Conservation (phyloP, 2,888 invertebrate species). For the Ethmia dodecea region DNA sequence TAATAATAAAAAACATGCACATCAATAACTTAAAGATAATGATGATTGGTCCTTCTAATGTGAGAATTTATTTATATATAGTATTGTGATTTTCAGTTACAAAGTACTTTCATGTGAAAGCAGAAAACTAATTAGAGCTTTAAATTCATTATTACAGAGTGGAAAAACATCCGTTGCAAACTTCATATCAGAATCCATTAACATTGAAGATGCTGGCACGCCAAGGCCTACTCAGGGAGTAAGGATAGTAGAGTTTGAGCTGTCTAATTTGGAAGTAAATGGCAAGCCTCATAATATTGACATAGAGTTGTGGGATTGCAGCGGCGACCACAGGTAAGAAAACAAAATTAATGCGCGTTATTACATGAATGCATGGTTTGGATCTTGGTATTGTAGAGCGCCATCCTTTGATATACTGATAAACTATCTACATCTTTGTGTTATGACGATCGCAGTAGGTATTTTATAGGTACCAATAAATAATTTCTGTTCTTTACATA, state of each 20-base stretch:
- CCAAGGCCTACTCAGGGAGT: constrained; percentile 85
- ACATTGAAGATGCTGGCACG: constrained; percentile 79
- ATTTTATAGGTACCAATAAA: too few relatives aligned
- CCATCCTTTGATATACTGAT: constrained; percentile 56
- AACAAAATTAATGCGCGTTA: constrained; percentile 2
- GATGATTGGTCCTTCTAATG: constrained; percentile 75
- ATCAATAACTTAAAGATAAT: constrained; percentile 73
- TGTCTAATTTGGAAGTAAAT: constrained; percentile 76
- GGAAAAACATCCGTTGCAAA: constrained; percentile 85
- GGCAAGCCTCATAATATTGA: constrained; percentile 79
- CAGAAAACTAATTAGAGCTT: constrained; percentile 2
- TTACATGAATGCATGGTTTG: not conserved
- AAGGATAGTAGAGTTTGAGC: constrained; percentile 87
- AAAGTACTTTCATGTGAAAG: not conserved
- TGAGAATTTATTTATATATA: constrained; percentile 33
- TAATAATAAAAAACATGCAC: constrained; percentile 41
- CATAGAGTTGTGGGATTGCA: constrained; percentile 89
- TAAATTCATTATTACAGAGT: constrained; percentile 74
- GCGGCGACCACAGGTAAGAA: constrained; percentile 85
- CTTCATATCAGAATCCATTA: constrained; percentile 81
- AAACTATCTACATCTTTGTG: too few relatives aligned
- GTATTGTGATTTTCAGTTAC: not conserved
- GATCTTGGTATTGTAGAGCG: constrained; percentile 9
- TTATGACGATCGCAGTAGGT: too few relatives aligned
- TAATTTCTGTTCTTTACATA: too few relatives aligned